phyloP scores from a whole-genome alignment of 2,113 vertebrate genomes.

The Quiscalus mexicanus region DNA sequence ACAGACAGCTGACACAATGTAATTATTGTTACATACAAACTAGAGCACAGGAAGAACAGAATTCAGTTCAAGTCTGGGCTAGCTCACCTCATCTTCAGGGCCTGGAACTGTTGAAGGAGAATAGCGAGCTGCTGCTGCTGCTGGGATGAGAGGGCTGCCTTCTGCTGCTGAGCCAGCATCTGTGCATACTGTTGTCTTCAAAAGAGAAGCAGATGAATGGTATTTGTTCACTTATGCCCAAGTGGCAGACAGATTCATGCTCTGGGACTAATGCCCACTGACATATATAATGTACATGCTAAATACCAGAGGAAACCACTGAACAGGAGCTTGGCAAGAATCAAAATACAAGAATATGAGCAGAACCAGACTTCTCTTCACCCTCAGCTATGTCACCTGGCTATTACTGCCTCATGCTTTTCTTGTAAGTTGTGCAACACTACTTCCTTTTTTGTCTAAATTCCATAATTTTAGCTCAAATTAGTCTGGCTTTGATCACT shows the following conservation, averaged over 20 bases:
- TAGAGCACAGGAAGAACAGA: neutral
- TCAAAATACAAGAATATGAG: neutral
- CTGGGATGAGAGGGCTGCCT: constrained; percentile 90
- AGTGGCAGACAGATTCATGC: neutral
- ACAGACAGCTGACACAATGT: neutral
- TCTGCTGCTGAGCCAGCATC: constrained; percentile 92
- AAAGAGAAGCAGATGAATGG: constrained; percentile 45
- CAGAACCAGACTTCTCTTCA: neutral
- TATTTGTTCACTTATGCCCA: neutral
- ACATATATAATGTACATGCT: accelerated
- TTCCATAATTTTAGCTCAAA: neutral
- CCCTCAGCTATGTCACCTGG: neutral
- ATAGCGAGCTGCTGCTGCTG: constrained; percentile 93
- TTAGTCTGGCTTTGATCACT: neutral
- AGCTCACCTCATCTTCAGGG: constrained; percentile 92
- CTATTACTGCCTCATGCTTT: neutral
- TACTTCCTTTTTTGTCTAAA: neutral
- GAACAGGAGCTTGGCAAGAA: neutral
- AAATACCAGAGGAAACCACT: neutral
- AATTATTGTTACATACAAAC: neutral
- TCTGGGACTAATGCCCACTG: neutral
- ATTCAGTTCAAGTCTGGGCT: neutral
- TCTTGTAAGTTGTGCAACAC: neutral
- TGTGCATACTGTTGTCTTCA: constrained; percentile 94
- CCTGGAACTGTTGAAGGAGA: constrained; percentile 92